Conservation (phyloP, 2,888 invertebrate genomes). For the Cephus pygmeus region DNA sequence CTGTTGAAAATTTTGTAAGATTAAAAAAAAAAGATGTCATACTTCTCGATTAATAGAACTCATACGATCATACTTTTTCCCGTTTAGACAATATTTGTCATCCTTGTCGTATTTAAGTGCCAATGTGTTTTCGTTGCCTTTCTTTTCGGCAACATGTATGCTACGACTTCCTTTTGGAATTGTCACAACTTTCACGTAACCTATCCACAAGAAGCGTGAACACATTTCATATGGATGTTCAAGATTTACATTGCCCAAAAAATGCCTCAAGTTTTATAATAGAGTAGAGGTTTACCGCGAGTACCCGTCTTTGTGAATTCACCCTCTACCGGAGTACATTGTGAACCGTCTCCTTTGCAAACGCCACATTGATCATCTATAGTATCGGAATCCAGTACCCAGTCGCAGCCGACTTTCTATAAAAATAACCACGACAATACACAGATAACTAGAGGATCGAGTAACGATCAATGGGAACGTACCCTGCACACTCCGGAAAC, state of each 20-base stretch:
- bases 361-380: constrained; percentile 88
- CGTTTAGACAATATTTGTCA: constrained; percentile 82
- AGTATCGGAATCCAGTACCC: constrained; percentile 83
- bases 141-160: constrained; percentile 79
- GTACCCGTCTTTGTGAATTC: constrained; percentile 68
- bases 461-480: constrained; percentile 43
- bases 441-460: background rate
- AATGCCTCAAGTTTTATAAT: constrained; percentile 20
- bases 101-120: constrained; percentile 79
- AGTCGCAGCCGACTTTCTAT: constrained; percentile 92
- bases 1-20: background rate
- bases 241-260: constrained; percentile 8
- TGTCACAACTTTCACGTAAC: constrained; percentile 70
- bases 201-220: constrained; percentile 54
- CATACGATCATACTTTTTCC: constrained; percentile 72
- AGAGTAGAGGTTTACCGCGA: constrained; percentile 53
- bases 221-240: constrained; percentile 1
- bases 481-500: constrained; percentile 82
- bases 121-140: constrained; percentile 71
- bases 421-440: background rate
- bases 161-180: constrained; percentile 85
- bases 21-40: background rate
- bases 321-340: constrained; percentile 78
- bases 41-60: background rate
- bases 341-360: constrained; percentile 86